These are phyloP conservation scores for Drosophila punjabiensis DNA, from an alignment of 1,140 invertebrate genomes.

Conservation along the genomic window DNA sequence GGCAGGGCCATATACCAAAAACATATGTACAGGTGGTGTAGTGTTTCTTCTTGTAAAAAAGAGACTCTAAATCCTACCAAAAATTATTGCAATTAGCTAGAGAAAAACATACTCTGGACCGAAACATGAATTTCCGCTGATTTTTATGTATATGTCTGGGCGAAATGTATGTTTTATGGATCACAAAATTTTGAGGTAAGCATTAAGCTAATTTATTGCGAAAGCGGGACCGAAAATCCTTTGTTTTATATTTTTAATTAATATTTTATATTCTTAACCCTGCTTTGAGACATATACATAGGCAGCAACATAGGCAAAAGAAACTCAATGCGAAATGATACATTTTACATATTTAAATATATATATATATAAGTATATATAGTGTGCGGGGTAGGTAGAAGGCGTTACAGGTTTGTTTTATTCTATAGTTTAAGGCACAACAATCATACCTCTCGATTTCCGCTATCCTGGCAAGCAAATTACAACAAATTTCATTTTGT, in stretches of 20 bases:
- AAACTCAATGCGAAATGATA: slow-evolving; percentile 17
- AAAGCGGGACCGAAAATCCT: not conserved
- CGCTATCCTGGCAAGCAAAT: slow-evolving; percentile 85
- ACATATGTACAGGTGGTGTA: slow-evolving; percentile 24
- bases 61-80: slow-evolving; percentile 12
- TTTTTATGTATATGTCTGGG: slow-evolving; percentile 35
- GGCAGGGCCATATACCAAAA: slow-evolving; percentile 18
- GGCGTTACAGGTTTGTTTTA: slow-evolving; percentile 47
- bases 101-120: slow-evolving; percentile 7
- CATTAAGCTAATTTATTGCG: not conserved
- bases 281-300: slow-evolving; percentile 40
- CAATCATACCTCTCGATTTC: slow-evolving; percentile 85
- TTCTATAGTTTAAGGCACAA: slow-evolving; percentile 60
- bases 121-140: slow-evolving; percentile 10
- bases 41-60: slow-evolving; percentile 11
- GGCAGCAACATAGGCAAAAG: slow-evolving; percentile 11
- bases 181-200: slow-evolving; percentile 13
- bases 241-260: not conserved
- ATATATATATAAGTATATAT: slow-evolving; percentile 7
- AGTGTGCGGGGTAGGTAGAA: slow-evolving; percentile 78
- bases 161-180: slow-evolving; percentile 27
- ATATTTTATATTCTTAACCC: not conserved
- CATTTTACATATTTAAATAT: slow-evolving; percentile 12
- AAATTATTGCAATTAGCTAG: slow-evolving; percentile 16
- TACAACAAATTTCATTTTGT: slow-evolving; percentile 85